phyloP scores from a whole-genome alignment of 1,140 invertebrate genomes.

The Polyergus mexicanus region DNA sequence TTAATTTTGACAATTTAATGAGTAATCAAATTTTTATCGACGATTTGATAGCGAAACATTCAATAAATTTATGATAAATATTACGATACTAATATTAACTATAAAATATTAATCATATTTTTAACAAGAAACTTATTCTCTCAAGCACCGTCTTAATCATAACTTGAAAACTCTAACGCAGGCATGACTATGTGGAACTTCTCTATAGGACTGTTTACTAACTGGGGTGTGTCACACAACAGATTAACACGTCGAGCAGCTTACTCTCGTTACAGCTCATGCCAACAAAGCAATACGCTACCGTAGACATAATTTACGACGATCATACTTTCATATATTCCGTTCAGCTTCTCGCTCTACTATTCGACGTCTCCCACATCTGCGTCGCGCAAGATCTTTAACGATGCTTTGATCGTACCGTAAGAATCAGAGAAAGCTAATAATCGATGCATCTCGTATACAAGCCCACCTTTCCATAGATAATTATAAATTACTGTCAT shows the following conservation, averaged over 20 bases:
- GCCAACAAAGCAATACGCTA: slow-evolving; percentile 73
- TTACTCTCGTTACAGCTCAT: slow-evolving; percentile 77
- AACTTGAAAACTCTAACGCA: slow-evolving; percentile 69
- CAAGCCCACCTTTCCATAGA: neutral
- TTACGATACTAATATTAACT: neutral
- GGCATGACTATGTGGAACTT: slow-evolving; percentile 68
- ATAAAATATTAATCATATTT: neutral
- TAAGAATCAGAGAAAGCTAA: neutral
- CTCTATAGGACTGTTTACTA: slow-evolving; percentile 69
- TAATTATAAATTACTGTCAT: neutral
- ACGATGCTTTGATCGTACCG: slow-evolving; percentile 24
- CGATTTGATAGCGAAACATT: neutral
- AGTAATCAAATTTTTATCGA: neutral
- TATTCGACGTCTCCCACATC: slow-evolving; percentile 7
- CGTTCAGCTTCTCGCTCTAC: slow-evolving; percentile 12
- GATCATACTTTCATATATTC: slow-evolving; percentile 54
- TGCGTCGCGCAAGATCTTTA: slow-evolving; percentile 34
- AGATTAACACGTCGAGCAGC: slow-evolving; percentile 80
- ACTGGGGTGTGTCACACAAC: slow-evolving; percentile 73
- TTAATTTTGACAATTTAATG: neutral
- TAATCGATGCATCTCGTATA: neutral
- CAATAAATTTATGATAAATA: slow-evolving; percentile 1
- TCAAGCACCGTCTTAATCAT: slow-evolving; percentile 33
- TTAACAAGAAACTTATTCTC: slow-evolving; percentile 27
- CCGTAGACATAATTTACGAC: slow-evolving; percentile 48